These are phyloP conservation scores for Habrosyne pyritoides DNA, from an alignment of 2,888 invertebrate species.

Conservation along the genomic window DNA sequence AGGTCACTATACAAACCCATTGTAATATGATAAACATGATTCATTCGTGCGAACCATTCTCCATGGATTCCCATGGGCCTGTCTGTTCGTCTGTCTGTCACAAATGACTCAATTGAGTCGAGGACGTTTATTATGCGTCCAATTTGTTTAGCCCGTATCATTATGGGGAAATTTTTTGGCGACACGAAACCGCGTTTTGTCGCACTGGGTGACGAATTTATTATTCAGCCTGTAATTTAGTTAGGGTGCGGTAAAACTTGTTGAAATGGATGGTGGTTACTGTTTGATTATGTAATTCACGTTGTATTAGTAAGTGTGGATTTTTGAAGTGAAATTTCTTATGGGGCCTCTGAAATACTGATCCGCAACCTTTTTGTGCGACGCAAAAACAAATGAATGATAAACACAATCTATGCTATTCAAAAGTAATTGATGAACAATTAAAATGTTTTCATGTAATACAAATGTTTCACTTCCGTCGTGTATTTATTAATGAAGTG, in stretches of 20 bases:
- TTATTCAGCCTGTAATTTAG: background rate
- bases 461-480: no score
- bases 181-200: constrained; percentile 15
- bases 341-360: no score
- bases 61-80: constrained; percentile 37
- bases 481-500: no score
- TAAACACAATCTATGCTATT: no score
- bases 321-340: no score
- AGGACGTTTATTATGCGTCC: constrained; percentile 36
- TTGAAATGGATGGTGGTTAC: no score
- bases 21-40: constrained; percentile 28
- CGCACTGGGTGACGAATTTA: background rate
- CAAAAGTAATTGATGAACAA: no score
- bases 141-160: constrained; percentile 27
- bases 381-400: no score
- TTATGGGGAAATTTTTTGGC: constrained; percentile 31
- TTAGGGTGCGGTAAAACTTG: background rate
- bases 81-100: constrained; percentile 38
- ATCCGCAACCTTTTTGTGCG: no score
- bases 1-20: constrained; percentile 18
- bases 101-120: constrained; percentile 54
- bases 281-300: no score
- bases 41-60: constrained; percentile 41
- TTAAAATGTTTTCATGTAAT: no score
- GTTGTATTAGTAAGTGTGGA: no score